Evolutionary conservation across 1,140 invertebrate species (phyloP), one percentile per base, ranked within the genome.

Genomic region (Dendrolimus punctatus): DNA sequence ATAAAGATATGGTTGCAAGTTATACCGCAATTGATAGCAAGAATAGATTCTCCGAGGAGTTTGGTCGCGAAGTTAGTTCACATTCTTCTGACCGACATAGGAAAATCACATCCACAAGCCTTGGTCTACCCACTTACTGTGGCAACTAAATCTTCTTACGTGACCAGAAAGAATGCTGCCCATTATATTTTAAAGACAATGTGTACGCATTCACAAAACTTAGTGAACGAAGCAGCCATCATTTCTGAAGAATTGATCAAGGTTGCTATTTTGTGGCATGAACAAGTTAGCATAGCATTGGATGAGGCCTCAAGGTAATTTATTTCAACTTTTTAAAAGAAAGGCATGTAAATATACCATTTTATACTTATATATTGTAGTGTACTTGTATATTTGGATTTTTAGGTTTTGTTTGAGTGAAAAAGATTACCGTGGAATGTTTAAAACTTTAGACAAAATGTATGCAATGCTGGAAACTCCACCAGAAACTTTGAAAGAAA

Each of bases 1-100:
- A 96, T 99, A 51, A 97, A 99, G 68, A 99, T 97, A 9, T 99
- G 99, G 98, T 88, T 99, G 4, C 98, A 99, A 90, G 98, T 99
- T 0, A 99, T 99, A 63, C 99, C 99, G 0, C 99, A 99, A 81
- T 83, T 99, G 4, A 99, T 99, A 57, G 98, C 98, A 1, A 90
- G 98, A 40, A 99, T 99, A 57, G 99, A 99, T 76, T 98, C 97
- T 0, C 94, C 95, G 0, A 90, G 96, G 8, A 92, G 92, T 54
- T 80, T 97, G 46, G 97, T 99, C 0, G 95, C 94, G 0, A 91
- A 95, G 46, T 89, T 99, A 4, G 98, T 99, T 53, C 95, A 98
- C 80, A 93, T 98, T 70, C 87, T 99, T 5, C 87, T 99, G 1
- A 95, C 97, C 55, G 97, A 99, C 72, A 97, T 99, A 70, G 96